A percentile compares a stretch with the other conserved stretches of the same genome.
These are phyloP conservation scores for Diachasma alloeum DNA, from an alignment of 1,140 invertebrate genomes.

Conservation along the genomic window DNA sequence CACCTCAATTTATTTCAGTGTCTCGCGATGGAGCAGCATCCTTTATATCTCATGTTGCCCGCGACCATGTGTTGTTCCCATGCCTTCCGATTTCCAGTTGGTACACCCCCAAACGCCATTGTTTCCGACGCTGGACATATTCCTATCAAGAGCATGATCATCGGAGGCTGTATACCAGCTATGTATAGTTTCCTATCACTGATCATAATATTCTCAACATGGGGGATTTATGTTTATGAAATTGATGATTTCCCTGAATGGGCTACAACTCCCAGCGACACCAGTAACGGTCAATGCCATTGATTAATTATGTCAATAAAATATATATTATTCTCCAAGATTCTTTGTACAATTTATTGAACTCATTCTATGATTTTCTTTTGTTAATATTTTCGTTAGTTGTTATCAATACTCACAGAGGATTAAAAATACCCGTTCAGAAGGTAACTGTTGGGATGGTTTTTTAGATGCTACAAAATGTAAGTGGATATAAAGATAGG, in stretches of 20 bases:
- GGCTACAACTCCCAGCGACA: constrained; percentile 36
- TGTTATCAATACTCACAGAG: constrained; percentile 43
- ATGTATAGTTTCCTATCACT: constrained; percentile 53
- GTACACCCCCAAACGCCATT: constrained; percentile 89
- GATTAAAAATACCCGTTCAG: background rate
- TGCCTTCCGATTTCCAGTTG: constrained; percentile 78
- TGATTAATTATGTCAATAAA: background rate
- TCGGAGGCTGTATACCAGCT: constrained; percentile 53
- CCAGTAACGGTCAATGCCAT: background rate
- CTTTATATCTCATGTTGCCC: constrained; percentile 88
- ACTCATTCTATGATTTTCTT: constrained; percentile 20
- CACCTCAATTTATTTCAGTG: constrained; percentile 62
- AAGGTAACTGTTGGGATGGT: too few species aligned
- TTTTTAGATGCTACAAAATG: too few species aligned
- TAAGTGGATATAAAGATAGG: too few species aligned
- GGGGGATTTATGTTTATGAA: constrained; percentile 63
- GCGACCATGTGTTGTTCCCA: constrained; percentile 82
- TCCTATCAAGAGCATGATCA: constrained; percentile 74
- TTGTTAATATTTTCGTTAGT: constrained; percentile 8
- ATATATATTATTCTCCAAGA: constrained; percentile 3
- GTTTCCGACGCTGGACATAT: constrained; percentile 79
- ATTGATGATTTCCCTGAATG: constrained; percentile 64
- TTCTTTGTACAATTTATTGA: constrained; percentile 17
- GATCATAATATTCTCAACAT: constrained; percentile 51
- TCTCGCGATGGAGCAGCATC: constrained; percentile 75